Evolutionary conservation across 2,888 invertebrate genomes (phyloP).

Genomic region (Belgica antarctica): DNA sequence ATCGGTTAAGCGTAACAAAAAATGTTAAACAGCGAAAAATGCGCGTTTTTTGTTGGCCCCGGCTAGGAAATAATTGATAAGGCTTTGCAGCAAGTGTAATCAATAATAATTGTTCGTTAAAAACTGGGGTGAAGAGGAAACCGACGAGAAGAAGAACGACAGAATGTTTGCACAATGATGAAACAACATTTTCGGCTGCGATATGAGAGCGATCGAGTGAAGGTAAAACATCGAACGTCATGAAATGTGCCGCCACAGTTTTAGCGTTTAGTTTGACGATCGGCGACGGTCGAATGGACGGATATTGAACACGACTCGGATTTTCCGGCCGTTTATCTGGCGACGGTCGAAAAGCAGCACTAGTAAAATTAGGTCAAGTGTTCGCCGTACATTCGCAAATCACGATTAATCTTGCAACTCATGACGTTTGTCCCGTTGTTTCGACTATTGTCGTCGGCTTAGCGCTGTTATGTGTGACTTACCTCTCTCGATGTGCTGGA

Average conservation of each 20-base stretch:
- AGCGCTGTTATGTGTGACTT: constrained; percentile 18
- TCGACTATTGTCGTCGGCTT: no score
- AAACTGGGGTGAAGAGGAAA: no score
- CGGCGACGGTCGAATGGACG: no score
- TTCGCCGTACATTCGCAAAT: no score
- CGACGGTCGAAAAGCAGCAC: no score
- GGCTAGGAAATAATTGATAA: constrained; percentile 23
- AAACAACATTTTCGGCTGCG: not conserved
- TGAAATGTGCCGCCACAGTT: not conserved
- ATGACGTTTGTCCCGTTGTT: no score
- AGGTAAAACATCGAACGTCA: not conserved
- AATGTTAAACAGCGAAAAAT: constrained; percentile 19
- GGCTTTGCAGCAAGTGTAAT: constrained; percentile 14
- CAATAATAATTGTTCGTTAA: constrained; percentile 8
- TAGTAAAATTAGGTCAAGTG: no score
- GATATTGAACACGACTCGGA: no score
- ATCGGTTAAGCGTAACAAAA: constrained; percentile 23
- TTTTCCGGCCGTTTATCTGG: no score
- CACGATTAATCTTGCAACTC: no score
- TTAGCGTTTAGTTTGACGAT: no score
- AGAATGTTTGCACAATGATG: constrained; percentile 4
- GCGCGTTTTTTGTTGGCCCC: not conserved
- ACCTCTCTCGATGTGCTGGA: constrained; percentile 25
- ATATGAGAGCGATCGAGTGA: not conserved
- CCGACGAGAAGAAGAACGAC: not conserved